Base-by-base conservation (phyloP, 2,888 invertebrate genomes). In the Rambutsinella grinnellia region DNA sequence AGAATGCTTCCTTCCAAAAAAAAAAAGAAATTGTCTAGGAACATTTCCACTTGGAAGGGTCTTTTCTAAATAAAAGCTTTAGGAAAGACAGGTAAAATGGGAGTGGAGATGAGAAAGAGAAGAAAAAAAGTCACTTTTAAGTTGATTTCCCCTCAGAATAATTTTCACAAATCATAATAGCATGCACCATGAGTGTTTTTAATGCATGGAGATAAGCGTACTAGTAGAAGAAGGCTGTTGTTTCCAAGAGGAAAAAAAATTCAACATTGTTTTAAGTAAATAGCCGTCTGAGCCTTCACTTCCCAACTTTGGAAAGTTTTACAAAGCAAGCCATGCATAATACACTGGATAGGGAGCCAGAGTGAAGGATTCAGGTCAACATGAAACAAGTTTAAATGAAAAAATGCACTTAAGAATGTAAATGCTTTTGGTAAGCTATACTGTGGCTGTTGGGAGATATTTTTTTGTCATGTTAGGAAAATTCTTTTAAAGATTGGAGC, bases 111-210 rank as follows among this genome's bases (percentile, higher is more conserved):
- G 17, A 24, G 57, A n/a, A 19, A 6, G 5, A 19, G 2, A 24
- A 36, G 23, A 57, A 62, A 66, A 26, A 62, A 56, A 57, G 54
- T 17, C 47, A 56, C 68, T 76, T 65, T 76, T 63, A 76, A 76
- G 76, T 57, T 76, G 76, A 76, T 76, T 76, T 76, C 76, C 76
- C 76, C 19, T 65, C 69, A 65, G 76, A 76, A 76, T 76, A 76
- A 76, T 76, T 76, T 76, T 76, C 69, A 76, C 76, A 76, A 76
- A 76, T 76, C 76, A 76, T 76, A 76, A 69, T 63, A 53, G 66
- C 54, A 56, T 66, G 17, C 15, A 19, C 44, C 36, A 36, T 36
- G 36, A 36, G 36, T 36, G 36, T 36, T 36, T n/a, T 36, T 36
- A 36, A 36, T 36, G 13, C 36, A 36, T 36, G 13, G 13, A 36